Evolutionary conservation across 1,140 invertebrate genomes (phyloP).

Genomic region (Polyergus mexicanus): DNA sequence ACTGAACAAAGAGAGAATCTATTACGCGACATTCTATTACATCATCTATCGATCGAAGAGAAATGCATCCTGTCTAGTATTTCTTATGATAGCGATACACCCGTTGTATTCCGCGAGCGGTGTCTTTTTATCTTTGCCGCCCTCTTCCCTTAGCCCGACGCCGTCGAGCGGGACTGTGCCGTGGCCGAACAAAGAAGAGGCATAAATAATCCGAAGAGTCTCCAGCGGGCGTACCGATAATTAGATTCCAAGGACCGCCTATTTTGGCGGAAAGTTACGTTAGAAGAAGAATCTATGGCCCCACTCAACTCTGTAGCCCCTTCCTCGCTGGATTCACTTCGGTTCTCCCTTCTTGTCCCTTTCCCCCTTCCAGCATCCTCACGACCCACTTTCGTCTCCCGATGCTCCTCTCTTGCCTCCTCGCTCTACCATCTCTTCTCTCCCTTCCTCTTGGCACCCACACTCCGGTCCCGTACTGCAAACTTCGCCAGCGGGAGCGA

Average conservation of each 20-base stretch:
- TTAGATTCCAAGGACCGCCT: constrained; percentile 78
- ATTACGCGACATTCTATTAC: neutral
- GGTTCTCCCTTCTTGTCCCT: constrained; percentile 12
- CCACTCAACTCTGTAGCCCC: neutral
- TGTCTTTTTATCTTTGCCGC: constrained; percentile 38
- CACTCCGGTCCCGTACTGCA: constrained; percentile 29
- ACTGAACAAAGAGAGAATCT: constrained; percentile 22
- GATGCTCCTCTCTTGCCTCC: constrained; percentile 4
- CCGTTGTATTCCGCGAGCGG: constrained; percentile 39
- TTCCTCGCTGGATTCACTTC: constrained; percentile 15
- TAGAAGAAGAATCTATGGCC: constrained; percentile 69
- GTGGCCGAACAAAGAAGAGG: constrained; percentile 70
- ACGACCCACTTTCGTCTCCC: constrained; percentile 64
- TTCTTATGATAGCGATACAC: constrained; percentile 45
- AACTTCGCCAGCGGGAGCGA: constrained; percentile 62
- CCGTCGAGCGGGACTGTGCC: constrained; percentile 47
- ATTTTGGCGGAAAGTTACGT: constrained; percentile 75
- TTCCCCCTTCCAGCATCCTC: constrained; percentile 56
- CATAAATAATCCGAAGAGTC: constrained; percentile 72
- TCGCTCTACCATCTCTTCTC: constrained; percentile 6
- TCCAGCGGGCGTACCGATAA: constrained; percentile 72
- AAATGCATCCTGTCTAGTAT: constrained; percentile 22
- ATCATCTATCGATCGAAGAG: constrained; percentile 38
- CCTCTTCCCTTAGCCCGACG: constrained; percentile 21
- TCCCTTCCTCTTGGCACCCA: constrained; percentile 16